A percentile compares a stretch with the other conserved stretches of the same genome.
Conservation (phyloP, 2,113 vertebrate genomes). For the Hyla sarda region DNA sequence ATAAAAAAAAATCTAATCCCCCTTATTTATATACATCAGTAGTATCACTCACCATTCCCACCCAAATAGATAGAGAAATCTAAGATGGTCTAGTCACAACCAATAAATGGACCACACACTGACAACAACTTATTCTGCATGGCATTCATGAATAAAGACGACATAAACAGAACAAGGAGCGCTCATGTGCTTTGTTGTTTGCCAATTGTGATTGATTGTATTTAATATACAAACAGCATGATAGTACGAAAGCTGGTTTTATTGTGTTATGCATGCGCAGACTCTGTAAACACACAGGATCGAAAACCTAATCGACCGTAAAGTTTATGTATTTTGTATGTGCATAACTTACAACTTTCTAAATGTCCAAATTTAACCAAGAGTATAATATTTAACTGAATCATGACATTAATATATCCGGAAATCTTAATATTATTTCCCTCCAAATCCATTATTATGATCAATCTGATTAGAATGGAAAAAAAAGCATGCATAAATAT, state of each 20-base stretch:
- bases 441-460: too few relatives aligned
- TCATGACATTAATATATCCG: too few relatives aligned
- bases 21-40: too few relatives aligned
- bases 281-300: neutral
- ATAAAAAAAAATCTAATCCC: too few relatives aligned
- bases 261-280: neutral
- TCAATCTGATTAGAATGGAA: neutral
- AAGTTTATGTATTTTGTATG: neutral
- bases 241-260: neutral
- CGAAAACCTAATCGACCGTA: neutral
- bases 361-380: neutral
- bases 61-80: neutral
- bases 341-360: neutral
- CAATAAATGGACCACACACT: neutral
- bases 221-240: conserved; percentile 6
- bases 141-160: neutral
- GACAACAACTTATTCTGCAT: neutral
- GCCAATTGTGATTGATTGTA: neutral
- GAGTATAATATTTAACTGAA: too few relatives aligned
- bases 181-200: neutral
- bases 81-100: neutral
- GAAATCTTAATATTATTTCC: too few relatives aligned
- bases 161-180: neutral
- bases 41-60: neutral
- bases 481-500: neutral